phyloP scores from a whole-genome alignment of 2,888 invertebrate species.

The Lepas anatifera region DNA sequence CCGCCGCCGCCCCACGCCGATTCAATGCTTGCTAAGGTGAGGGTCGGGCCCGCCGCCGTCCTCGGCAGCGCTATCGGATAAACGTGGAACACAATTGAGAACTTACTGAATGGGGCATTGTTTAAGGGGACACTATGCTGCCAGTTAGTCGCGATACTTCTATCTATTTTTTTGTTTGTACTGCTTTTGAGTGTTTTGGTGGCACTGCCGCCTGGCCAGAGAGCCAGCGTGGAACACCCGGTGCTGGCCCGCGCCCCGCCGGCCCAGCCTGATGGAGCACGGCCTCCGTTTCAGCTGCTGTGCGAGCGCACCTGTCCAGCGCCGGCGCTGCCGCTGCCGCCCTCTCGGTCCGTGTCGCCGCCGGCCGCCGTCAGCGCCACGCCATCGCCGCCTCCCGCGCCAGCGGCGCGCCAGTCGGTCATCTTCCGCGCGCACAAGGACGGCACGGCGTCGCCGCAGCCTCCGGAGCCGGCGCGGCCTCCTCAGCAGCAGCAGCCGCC shows the following conservation, averaged over 20 bases:
- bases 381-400: constrained; percentile 24
- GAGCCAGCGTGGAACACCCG: too few relatives aligned
- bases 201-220: too few relatives aligned
- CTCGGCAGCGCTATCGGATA: too few relatives aligned
- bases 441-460: constrained; percentile 48
- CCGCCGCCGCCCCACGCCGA: constrained; percentile 34
- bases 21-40: constrained; percentile 5
- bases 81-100: too few relatives aligned
- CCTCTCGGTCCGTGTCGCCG: neutral
- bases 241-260: neutral
- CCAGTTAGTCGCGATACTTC: too few relatives aligned
- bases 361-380: constrained; percentile 22
- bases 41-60: too few relatives aligned
- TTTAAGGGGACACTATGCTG: too few relatives aligned
- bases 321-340: neutral
- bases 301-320: neutral
- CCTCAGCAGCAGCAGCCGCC: neutral
- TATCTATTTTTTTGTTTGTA: too few relatives aligned
- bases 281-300: neutral
- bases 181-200: too few relatives aligned
- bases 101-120: too few relatives aligned
- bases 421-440: constrained; percentile 76
- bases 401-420: constrained; percentile 48
- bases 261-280: neutral
- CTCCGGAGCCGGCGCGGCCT: constrained; percentile 14